A percentile compares a stretch with the other conserved stretches of the same genome.
These are phyloP conservation scores for Caenorhabditis angaria DNA, from an alignment of 2,888 invertebrate species.

Conservation along the genomic window DNA sequence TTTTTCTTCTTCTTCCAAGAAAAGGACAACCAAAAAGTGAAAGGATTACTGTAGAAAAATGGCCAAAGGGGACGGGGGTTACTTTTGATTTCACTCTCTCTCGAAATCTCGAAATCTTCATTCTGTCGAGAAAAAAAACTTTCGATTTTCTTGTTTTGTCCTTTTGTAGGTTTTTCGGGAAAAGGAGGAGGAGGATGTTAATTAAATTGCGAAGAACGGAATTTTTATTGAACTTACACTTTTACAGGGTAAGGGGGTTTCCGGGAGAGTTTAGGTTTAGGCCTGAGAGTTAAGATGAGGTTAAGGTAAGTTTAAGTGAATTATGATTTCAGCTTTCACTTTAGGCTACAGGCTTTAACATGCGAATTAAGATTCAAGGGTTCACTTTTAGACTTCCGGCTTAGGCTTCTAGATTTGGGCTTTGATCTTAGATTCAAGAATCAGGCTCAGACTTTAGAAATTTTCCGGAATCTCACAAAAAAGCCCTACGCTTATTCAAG, in stretches of 20 bases:
- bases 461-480: too few relatives aligned
- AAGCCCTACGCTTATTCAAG: too few relatives aligned
- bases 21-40: conserved; percentile 42
- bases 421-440: too few relatives aligned
- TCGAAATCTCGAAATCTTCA: background rate
- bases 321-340: too few relatives aligned
- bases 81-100: background rate
- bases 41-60: conserved; percentile 45
- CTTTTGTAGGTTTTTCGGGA: background rate
- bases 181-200: background rate
- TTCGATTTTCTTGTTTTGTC: background rate
- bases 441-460: too few relatives aligned
- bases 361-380: too few relatives aligned
- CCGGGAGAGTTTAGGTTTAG: background rate
- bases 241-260: background rate
- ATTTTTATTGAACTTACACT: background rate
- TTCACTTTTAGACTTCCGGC: too few relatives aligned
- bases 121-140: background rate
- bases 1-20: conserved; percentile 34
- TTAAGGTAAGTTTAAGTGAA: too few relatives aligned
- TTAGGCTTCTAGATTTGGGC: too few relatives aligned
- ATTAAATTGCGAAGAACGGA: background rate
- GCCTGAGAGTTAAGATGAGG: background rate
- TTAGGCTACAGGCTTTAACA: too few relatives aligned
- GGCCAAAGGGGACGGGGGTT: conserved; percentile 29